Percentiles rank a stretch among this genome's conserved stretches.
phyloP scores from a whole-genome alignment of 23 tunicate genomes.

The Ascidia mentula region DNA sequence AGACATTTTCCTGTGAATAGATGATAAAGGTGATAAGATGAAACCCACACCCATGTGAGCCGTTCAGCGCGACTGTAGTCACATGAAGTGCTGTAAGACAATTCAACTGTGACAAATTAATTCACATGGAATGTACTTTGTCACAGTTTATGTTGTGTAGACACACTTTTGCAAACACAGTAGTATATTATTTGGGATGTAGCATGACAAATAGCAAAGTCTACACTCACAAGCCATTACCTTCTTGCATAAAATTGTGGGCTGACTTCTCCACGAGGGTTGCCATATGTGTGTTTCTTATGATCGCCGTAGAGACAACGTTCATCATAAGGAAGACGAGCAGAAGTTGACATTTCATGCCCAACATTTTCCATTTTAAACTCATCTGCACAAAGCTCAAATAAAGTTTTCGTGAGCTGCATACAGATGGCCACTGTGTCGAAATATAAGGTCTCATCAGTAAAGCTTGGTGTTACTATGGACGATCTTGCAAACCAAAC shows the following conservation, averaged over 20 bases:
- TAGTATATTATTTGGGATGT: not conserved
- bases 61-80: slow-evolving; percentile 24
- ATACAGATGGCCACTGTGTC: no score
- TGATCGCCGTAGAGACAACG: slow-evolving; percentile 78
- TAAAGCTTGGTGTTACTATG: not conserved
- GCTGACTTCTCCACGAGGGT: slow-evolving; percentile 28
- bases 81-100: slow-evolving; percentile 76
- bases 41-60: slow-evolving; percentile 70
- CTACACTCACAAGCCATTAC: slow-evolving; percentile 13
- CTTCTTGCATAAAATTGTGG: slow-evolving; percentile 57
- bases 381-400: slow-evolving; percentile 45
- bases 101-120: no score
- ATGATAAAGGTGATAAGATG: slow-evolving; percentile 68
- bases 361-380: slow-evolving; percentile 45
- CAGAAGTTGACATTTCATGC: not conserved
- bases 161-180: no score
- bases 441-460: not conserved
- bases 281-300: slow-evolving; percentile 13
- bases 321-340: slow-evolving; percentile 25
- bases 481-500: not conserved
- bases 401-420: not conserved
- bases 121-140: no score
- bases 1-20: slow-evolving; percentile 58
- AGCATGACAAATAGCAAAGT: not conserved
- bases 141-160: no score